Percentiles rank a stretch among this genome's conserved stretches.
Conservation (phyloP, 2,888 invertebrate genomes). For the Argyra leucocephala region DNA sequence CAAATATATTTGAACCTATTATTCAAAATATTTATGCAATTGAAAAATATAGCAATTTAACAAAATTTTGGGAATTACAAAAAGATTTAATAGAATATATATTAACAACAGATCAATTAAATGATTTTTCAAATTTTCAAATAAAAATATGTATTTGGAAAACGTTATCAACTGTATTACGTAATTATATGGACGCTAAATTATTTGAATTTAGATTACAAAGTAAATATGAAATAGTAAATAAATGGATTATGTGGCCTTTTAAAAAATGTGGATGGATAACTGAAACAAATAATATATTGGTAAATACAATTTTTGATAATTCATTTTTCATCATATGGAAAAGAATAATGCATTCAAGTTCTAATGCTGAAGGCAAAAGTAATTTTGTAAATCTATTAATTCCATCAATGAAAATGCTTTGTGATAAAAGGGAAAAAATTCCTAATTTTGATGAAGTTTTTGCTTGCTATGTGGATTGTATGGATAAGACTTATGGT, state of each 20-base stretch:
- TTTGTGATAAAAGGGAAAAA: slow-evolving; percentile 2
- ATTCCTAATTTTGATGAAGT: slow-evolving; percentile 12
- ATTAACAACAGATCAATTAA: slow-evolving; percentile 30
- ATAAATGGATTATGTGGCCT: slow-evolving; percentile 38
- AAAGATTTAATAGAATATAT: slow-evolving; percentile 27
- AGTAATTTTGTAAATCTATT: slow-evolving; percentile 26
- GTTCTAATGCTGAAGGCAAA: slow-evolving; percentile 30
- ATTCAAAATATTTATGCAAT: slow-evolving; percentile 12
- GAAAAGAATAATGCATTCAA: slow-evolving; percentile 31
- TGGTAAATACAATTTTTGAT: slow-evolving; percentile 22
- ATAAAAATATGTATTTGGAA: slow-evolving; percentile 35
- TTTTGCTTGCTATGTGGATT: slow-evolving; percentile 14
- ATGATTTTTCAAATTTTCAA: slow-evolving; percentile 30
- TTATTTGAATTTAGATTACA: slow-evolving; percentile 30
- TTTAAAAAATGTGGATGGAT: slow-evolving; percentile 27
- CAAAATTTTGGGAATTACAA: slow-evolving; percentile 24
- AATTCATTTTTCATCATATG: slow-evolving; percentile 30
- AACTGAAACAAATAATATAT: slow-evolving; percentile 28
- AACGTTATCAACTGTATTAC: slow-evolving; percentile 28
- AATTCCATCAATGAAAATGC: neutral
- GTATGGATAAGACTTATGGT: slow-evolving; percentile 17
- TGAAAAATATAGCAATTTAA: slow-evolving; percentile 10
- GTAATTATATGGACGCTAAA: slow-evolving; percentile 28
- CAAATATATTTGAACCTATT: slow-evolving; percentile 5
- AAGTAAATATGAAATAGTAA: slow-evolving; percentile 29